Conservation (phyloP, 2,888 invertebrate genomes). For the Bruchidius siliquastri region DNA sequence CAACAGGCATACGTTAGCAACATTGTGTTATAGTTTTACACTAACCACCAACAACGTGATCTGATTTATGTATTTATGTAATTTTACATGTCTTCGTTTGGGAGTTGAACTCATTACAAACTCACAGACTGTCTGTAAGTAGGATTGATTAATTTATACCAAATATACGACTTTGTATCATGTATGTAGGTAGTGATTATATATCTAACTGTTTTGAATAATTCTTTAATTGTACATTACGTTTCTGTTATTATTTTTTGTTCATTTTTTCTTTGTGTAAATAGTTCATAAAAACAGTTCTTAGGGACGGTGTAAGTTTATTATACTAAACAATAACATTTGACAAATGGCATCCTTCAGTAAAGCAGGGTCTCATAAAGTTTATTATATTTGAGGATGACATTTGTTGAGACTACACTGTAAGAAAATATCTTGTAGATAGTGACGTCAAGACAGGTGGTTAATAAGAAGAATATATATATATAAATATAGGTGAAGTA, state of each 20-base stretch:
- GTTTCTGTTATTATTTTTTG: slow-evolving; percentile 5
- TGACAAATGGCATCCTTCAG: slow-evolving; percentile 44
- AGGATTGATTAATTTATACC: not conserved
- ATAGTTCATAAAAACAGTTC: slow-evolving; percentile 3
- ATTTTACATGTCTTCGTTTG: too few relatives aligned
- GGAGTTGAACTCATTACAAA: not conserved
- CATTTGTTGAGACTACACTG: slow-evolving; percentile 34
- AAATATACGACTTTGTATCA: not conserved
- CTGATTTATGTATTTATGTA: too few relatives aligned
- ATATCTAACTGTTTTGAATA: slow-evolving; percentile 4
- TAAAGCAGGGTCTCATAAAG: slow-evolving; percentile 49
- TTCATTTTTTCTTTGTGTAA: slow-evolving; percentile 1
- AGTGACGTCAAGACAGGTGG: slow-evolving; percentile 24
- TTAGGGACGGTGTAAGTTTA: not conserved
- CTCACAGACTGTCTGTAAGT: not conserved
- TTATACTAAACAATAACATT: slow-evolving; percentile 23
- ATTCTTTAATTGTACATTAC: slow-evolving; percentile 9
- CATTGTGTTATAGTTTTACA: too few relatives aligned
- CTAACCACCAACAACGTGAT: too few relatives aligned
- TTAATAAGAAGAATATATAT: slow-evolving; percentile 30
- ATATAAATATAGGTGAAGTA: slow-evolving; percentile 17
- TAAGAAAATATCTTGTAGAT: slow-evolving; percentile 36
- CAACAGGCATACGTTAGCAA: too few relatives aligned
- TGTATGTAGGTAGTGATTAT: not conserved
- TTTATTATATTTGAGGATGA: slow-evolving; percentile 46